Base-by-base conservation (phyloP, 2,888 invertebrate genomes). In the Ferdinandea cuprea region DNA sequence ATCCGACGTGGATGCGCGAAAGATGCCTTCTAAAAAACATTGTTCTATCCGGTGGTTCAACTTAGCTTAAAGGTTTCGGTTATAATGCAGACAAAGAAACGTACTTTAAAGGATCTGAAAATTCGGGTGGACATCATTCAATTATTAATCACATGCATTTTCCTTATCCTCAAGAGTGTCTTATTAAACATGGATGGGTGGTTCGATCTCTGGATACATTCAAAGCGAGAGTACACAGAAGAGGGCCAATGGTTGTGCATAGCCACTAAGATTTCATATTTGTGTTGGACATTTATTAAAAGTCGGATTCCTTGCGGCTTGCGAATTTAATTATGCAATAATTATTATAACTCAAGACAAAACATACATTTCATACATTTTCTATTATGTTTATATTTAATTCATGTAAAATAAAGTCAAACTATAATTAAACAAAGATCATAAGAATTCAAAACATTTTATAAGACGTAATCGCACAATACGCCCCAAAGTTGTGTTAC, bases 151-250 rank as follows among this genome's bases (percentile, higher is more conserved):
- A 2, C 8, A 4, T 7, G 28, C 8, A 40, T n/a, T 44, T 56
- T 9, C 50, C 37, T 30, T n/a, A 52, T n/a, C 46, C 99, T 0
- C 98, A 99, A 92, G 99, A 99, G 92, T 94, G 99, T 84, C 92
- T 99, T 99, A 99, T 92, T 99, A 99, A 9, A 99, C 99, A 42
- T 99, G 99, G 99, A 99, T 99, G 89, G 99, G 99, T 63, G 99
- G 99, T 79, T 99, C 99, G 25, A 99, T 99, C 99, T n/a, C 93
- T 99, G 86, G 99, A 99, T 92, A 99, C 99, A 7, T 99, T 99
- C 93, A 35, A 99, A 99, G 91, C 93, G 97, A 77, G 99, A 99
- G 89, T 99, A 97, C 89, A 99, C 99, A 87, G 99, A 99, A 89
- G 98, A 98, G 86, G 99, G 99, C 0, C 95, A 95, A 87, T 93